These are phyloP conservation scores for Lasioglossum lativentre DNA, from an alignment of 2,888 invertebrate species.

Conservation along the genomic window DNA sequence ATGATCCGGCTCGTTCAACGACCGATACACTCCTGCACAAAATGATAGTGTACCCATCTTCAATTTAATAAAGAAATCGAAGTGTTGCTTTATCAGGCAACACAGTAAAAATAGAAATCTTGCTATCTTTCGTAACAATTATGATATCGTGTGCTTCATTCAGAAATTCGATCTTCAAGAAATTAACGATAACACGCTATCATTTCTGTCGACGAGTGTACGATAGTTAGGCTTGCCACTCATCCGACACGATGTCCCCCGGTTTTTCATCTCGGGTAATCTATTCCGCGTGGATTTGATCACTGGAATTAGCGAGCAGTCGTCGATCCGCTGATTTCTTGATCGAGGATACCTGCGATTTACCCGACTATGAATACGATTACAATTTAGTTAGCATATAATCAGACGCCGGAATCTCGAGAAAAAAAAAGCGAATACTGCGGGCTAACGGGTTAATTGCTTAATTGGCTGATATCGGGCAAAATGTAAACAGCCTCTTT, in stretches of 20 bases:
- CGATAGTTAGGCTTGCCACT: background rate
- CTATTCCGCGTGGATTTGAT: background rate
- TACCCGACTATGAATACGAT: background rate
- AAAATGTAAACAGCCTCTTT: background rate
- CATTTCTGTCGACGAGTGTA: background rate
- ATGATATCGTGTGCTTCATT: too few relatives aligned
- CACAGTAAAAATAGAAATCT: too few relatives aligned
- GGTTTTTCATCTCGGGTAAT: background rate
- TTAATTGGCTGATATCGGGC: background rate
- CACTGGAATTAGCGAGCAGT: background rate
- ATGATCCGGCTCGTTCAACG: conserved; percentile 30
- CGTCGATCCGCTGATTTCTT: background rate
- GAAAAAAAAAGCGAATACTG: background rate
- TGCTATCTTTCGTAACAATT: too few relatives aligned
- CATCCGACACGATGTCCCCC: background rate
- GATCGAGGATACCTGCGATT: background rate
- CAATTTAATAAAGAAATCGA: too few relatives aligned
- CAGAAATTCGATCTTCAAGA: too few relatives aligned
- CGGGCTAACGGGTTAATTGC: background rate
- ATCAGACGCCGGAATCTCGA: background rate
- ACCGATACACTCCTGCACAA: background rate
- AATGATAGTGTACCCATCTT: background rate
- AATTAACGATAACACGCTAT: background rate
- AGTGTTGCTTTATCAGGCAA: too few relatives aligned
- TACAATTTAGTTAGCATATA: background rate